Evolutionary conservation across 2,888 invertebrate genomes (phyloP), one percentile per base, ranked within the genome.

Genomic region (Leptopterna dolabrata): DNA sequence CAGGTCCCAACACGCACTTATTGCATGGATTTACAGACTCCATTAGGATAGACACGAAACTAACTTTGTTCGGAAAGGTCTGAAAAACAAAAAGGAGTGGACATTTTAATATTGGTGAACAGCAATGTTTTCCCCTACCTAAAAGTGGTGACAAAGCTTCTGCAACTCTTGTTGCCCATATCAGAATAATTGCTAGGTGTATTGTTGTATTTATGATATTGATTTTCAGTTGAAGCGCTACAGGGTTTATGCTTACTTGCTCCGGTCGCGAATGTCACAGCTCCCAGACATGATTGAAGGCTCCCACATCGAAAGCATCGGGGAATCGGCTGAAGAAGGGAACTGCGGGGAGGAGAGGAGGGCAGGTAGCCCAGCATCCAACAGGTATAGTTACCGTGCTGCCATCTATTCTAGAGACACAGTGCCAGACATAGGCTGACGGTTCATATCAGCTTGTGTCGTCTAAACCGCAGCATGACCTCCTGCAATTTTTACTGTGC

Each of bases 391-490:
- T 94, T 94, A 94, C 92, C 93, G 94, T 91, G 94, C 94, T 92
- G 94, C 94, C 91, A 94, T 94, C 92, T 94, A 94, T 93, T 94
- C 93, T 94, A 91, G 93, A 92, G 93, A 93, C 91, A 93, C 93
- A 90, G 84, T 81, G 19, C 93, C 93, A 91, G 94, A 95, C 92
- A 93, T 94, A 93, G 94, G 94, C 93, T 96, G 96, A 96, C 95
- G 95, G 93, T 95, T 95, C 93, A 95, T 95, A 94, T 95, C 95
- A 93, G 96, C 96, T 94, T 96, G 95, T 93, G 95, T 95, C 94
- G 94, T 95, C 93, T 95, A 90, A 82, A 41, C 27, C 19, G 27
- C 63, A 63, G 63, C 63, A 63, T 63, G 63, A 63, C 24, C 7
- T 55, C 24, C 63, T 63, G 63, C 63, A 82, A 27, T 36, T 29